A percentile compares a stretch with the other conserved stretches of the same genome.
These are phyloP conservation scores for Apodemia mormo DNA, from an alignment of 2,888 invertebrate genomes.

Conservation along the genomic window DNA sequence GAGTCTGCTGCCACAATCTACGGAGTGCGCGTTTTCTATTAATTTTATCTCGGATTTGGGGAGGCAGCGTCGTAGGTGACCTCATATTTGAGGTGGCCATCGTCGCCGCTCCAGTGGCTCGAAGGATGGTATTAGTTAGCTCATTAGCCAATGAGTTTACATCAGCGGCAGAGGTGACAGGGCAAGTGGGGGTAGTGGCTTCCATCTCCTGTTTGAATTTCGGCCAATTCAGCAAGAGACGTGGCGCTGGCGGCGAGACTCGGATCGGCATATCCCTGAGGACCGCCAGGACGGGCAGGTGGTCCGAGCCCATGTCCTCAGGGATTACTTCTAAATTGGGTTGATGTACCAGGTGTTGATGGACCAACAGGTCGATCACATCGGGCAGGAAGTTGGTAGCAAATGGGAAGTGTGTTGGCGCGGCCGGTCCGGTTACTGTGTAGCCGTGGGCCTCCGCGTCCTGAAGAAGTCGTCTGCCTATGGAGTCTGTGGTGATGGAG, in stretches of 20 bases:
- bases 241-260: not conserved
- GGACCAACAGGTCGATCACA: not conserved
- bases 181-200: too few relatives aligned
- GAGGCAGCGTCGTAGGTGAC: not conserved
- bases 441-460: not conserved
- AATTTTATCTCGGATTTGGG: not conserved
- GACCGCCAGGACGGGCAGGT: not conserved
- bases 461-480: not conserved
- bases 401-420: not conserved
- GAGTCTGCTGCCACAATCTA: conserved; percentile 20
- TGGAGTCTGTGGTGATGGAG: not conserved
- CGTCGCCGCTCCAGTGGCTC: not conserved
- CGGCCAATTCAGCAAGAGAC: not conserved
- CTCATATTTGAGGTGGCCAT: not conserved
- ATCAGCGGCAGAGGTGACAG: not conserved
- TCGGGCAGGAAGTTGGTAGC: not conserved
- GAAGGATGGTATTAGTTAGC: not conserved
- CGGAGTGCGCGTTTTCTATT: not conserved
- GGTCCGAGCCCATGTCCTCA: not conserved
- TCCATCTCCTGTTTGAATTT: not conserved
- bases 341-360: not conserved
- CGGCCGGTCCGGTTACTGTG: not conserved
- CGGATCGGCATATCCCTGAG: not conserved
- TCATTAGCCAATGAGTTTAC: not conserved
- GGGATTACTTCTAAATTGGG: not conserved